phyloP scores from a whole-genome alignment of 2,888 invertebrate species.

The Pemphredon lugubris region DNA sequence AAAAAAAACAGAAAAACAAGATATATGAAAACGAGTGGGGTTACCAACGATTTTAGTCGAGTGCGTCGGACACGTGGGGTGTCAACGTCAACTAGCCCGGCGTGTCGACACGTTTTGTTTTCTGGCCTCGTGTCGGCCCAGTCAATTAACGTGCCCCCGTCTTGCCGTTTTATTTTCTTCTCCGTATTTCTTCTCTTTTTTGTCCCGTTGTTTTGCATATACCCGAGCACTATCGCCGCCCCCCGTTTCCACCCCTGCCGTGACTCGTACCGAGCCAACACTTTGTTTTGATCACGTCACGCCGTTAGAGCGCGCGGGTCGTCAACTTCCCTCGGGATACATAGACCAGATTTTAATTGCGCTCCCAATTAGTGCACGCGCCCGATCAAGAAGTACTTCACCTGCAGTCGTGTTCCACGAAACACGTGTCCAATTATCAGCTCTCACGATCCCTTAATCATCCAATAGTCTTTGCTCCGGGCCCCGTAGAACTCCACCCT shows the following conservation, averaged over 20 bases:
- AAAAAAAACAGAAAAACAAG: background rate
- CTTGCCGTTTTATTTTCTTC: slow-evolving; percentile 50
- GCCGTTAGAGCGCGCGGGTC: slow-evolving; percentile 39
- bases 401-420: slow-evolving; percentile 55
- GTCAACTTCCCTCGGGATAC: slow-evolving; percentile 47
- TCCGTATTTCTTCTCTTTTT: slow-evolving; percentile 48
- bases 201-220: slow-evolving; percentile 24
- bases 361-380: slow-evolving; percentile 79
- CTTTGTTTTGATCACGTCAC: slow-evolving; percentile 69
- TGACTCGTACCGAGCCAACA: slow-evolving; percentile 29
- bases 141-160: slow-evolving; percentile 61
- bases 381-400: slow-evolving; percentile 75
- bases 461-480: background rate
- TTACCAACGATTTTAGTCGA: slow-evolving; percentile 43
- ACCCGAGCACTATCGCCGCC: slow-evolving; percentile 6
- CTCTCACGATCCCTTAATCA: slow-evolving; percentile 32
- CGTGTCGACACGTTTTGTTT: slow-evolving; percentile 64
- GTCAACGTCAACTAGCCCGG: slow-evolving; percentile 57
- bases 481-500: too few species aligned
- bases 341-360: slow-evolving; percentile 77
- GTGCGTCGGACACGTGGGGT: slow-evolving; percentile 53
- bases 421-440: slow-evolving; percentile 80
- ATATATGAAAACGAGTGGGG: slow-evolving; percentile 36
- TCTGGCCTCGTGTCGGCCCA: slow-evolving; percentile 55
- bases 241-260: slow-evolving; percentile 6